Evolutionary conservation across 2,888 invertebrate genomes (phyloP).

Genomic region (Epistrophella euchroma): DNA sequence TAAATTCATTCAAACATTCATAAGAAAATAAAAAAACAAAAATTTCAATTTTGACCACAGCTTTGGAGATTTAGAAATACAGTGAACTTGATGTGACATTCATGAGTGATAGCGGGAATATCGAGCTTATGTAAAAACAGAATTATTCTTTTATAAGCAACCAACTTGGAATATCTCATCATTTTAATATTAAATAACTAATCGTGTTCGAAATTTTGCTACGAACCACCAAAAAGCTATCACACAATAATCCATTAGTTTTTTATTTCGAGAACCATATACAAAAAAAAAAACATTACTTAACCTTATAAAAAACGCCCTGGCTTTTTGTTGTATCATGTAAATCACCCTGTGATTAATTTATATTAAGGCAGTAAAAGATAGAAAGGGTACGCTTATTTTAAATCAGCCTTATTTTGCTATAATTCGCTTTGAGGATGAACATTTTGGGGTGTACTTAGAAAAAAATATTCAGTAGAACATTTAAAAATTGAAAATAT

Average conservation of each 20-base stretch:
- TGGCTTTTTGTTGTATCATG: constrained; percentile 11
- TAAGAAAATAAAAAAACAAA: no score
- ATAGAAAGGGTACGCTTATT: not conserved
- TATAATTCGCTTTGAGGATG: not conserved
- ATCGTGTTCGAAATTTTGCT: not conserved
- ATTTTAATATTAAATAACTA: not conserved
- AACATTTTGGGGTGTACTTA: not conserved
- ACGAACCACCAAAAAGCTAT: not conserved
- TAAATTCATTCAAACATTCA: no score
- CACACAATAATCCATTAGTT: not conserved
- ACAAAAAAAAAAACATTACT: not conserved
- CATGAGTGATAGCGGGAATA: not conserved
- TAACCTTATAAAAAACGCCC: constrained; percentile 18
- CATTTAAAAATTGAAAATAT: no score
- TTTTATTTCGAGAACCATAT: not conserved
- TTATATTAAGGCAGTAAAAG: not conserved
- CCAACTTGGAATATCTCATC: not conserved
- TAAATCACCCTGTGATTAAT: constrained; percentile 1
- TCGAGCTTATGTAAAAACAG: not conserved
- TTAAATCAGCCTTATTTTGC: not conserved
- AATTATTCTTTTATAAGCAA: not conserved
- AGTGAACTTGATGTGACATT: not conserved
- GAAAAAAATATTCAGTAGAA: no score
- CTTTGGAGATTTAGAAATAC: no score
- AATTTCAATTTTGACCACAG: no score